phyloP scores from a whole-genome alignment of 1,140 invertebrate species.

The Laupala kohalensis region DNA sequence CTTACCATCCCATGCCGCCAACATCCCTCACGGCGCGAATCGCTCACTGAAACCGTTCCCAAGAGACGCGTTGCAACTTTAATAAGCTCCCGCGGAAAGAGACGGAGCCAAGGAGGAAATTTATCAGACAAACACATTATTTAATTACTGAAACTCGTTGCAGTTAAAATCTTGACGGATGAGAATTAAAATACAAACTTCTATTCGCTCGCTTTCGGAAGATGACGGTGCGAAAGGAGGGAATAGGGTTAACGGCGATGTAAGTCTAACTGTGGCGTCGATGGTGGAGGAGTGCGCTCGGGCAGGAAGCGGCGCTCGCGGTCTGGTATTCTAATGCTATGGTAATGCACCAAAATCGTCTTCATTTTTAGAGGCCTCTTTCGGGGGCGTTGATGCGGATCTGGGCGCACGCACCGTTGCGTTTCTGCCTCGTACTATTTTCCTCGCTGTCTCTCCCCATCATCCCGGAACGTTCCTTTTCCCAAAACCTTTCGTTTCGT shows the following conservation, averaged over 20 bases:
- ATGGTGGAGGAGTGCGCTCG: too few species aligned
- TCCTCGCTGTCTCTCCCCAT: too few species aligned
- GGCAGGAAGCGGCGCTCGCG: neutral
- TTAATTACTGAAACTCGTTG: too few species aligned
- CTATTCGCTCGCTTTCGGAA: too few species aligned
- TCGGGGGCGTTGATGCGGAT: neutral
- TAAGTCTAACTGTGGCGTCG: too few species aligned
- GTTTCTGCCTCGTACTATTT: neutral
- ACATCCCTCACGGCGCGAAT: neutral
- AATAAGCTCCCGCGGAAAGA: neutral
- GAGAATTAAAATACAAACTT: too few species aligned
- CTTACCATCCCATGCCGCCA: too few species aligned
- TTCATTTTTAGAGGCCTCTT: neutral
- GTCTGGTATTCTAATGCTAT: neutral
- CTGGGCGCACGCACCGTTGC: neutral
- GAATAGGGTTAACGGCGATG: too few species aligned
- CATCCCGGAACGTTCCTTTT: too few species aligned
- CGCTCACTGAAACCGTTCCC: neutral
- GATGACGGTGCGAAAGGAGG: too few species aligned
- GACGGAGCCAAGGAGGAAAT: neutral
- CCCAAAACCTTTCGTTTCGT: too few species aligned
- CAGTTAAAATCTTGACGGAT: too few species aligned
- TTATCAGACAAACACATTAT: neutral
- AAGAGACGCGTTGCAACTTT: neutral
- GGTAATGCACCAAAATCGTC: neutral